Conservation (phyloP, 2,888 invertebrate genomes). For the Ornithoptera priamus region DNA sequence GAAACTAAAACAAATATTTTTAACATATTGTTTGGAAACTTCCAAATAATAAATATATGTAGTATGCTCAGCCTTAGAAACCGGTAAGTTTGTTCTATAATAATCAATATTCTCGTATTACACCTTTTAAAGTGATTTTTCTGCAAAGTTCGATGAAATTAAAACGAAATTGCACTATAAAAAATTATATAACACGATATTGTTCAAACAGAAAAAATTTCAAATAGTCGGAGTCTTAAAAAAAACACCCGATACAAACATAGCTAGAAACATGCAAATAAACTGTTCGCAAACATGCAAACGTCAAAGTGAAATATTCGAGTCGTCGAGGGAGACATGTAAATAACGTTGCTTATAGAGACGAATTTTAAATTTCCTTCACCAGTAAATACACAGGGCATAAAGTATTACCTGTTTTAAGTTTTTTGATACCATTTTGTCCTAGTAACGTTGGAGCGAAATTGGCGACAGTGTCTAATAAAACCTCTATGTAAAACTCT, state of each 20-base stretch:
- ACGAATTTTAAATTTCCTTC: conserved; percentile 11
- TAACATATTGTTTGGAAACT: too few relatives aligned
- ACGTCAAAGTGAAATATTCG: conserved; percentile 16
- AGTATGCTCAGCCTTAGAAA: too few relatives aligned
- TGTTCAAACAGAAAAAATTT: neutral
- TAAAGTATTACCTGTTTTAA: conserved; percentile 66
- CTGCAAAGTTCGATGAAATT: too few relatives aligned
- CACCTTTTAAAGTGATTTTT: too few relatives aligned
- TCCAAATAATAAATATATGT: too few relatives aligned
- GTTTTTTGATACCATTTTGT: conserved; percentile 80
- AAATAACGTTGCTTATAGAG: conserved; percentile 22
- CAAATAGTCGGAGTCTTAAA: neutral
- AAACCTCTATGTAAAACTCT: conserved; percentile 83
- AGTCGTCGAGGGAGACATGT: conserved; percentile 6
- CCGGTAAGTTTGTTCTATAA: too few relatives aligned
- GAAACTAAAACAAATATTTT: too few relatives aligned
- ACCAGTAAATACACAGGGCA: neutral
- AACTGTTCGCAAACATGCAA: conserved; percentile 18
- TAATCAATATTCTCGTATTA: too few relatives aligned
- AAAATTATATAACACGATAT: neutral
- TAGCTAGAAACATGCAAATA: conserved; percentile 7
- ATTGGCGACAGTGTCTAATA: conserved; percentile 80
- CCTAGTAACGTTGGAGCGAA: conserved; percentile 82
- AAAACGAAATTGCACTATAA: too few relatives aligned
- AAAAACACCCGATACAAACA: neutral